Base-by-base conservation (phyloP, 2,113 vertebrate genomes). In the Aldabrachelys gigantea region DNA sequence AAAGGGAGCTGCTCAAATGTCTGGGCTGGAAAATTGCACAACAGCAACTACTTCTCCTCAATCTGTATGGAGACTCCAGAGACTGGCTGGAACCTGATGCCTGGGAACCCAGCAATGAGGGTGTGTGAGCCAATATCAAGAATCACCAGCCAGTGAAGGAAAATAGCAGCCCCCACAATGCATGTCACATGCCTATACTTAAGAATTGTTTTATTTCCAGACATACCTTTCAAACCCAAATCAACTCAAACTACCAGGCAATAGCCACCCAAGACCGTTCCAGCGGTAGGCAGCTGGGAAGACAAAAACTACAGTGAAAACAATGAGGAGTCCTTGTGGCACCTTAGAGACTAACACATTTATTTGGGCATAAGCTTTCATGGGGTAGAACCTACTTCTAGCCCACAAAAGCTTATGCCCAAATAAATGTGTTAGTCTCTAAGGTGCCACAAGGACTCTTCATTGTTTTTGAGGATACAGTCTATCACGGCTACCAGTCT, bases 91-190 rank as follows among this genome's bases (percentile, higher is more conserved):
- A 53, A 7, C 47, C 82, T 16, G 14, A n/a, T 17, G 35, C 12
- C 27, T 19, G 47, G 22, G 91, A 38, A 2, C 22, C 1, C 5
- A 16, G 38, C 35, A 21, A 4, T 88, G 75, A 16, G 0, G 3
- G 8, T 5, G 4, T 0, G 86, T 3, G 25, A 35, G 13, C 27
- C 6, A 2, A 21, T 21, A 59, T 78, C 31, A 6, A 25, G 78
- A 54, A n/a, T 82, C 52, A 56, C 19, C 21, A 24, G 2, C 1
- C 9, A 65, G 27, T 31, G 56, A 84, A 50, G 84, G 6, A 75
- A 3, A 41, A 1, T 27, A 84, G 14, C 16, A 52, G 1, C 4
- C 49, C 22, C 59, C 50, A 22, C 14, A 3, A 12, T 10, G 6
- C 62, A 82, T 38, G 69, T 84, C 52, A 85, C 88, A 56, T 2